Base-by-base conservation (phyloP, 2,113 vertebrate genomes). In the Archilochus colubris region DNA sequence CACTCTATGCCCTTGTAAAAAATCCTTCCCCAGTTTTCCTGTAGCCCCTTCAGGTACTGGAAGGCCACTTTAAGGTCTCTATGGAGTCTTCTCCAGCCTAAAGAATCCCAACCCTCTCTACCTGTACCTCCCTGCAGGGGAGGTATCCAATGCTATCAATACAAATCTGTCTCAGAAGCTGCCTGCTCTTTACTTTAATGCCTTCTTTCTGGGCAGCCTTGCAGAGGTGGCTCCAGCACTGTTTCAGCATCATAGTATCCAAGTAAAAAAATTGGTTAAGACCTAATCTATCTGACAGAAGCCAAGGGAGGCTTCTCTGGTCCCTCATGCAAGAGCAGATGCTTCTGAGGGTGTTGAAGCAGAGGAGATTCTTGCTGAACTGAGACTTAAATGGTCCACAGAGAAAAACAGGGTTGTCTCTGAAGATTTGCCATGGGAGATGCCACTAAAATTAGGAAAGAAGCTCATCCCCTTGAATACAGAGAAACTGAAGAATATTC, bases 41-140 rank as follows among this genome's bases (percentile, higher is more conserved):
- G 12, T 22, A 6, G 11, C 25, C 10, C 23, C 13, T 54, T 53
- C n/a, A 28, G 3, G 7, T 30, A 33, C 10, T 38, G 20, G 20
- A 44, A 75, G 27, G 22, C 22, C 7, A 0, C 43, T 27, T 2
- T 9, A 59, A 72, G 5, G 0, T 55, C 30, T 76, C 15, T 23
- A 17, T 0, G 0, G 30, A 80, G 4, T 20, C 18, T 62, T 64
- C 23, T 89, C 28, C 1, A 54, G 17, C 6, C 17, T 62, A 2
- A 85, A 50, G 23, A 62, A 22, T 9, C 10, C 2, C 22, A 58
- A 2, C 10, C 57, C 19, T 66, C 43, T 72, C 38, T 86, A 21
- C 23, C 25, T 25, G 2, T 72, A 31, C 4, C 54, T 72, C 31
- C 4, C 54, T 33, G 14, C 0, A 38, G 7, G 19, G 33, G 5